Percentiles rank a stretch among this genome's conserved stretches.
These are phyloP conservation scores for Orthosia cruda DNA, from an alignment of 2,888 invertebrate species.

Conservation along the genomic window DNA sequence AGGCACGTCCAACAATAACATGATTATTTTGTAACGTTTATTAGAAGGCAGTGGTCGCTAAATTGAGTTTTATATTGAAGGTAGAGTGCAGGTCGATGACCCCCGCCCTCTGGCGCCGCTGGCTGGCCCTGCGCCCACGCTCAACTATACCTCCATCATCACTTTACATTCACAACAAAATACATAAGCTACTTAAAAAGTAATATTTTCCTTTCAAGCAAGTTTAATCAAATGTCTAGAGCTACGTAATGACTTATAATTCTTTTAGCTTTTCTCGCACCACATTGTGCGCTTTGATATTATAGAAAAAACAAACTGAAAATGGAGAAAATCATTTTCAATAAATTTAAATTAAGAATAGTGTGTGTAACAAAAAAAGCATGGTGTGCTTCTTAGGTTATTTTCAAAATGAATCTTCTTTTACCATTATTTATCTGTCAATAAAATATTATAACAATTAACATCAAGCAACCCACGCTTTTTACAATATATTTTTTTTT, in stretches of 20 bases:
- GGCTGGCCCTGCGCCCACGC: conserved; percentile 66
- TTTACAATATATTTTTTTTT: too few relatives aligned
- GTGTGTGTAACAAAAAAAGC: too few relatives aligned
- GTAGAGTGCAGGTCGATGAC: conserved; percentile 72
- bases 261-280: conserved; percentile 64
- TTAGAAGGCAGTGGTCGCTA: conserved; percentile 73
- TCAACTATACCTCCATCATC: conserved; percentile 53
- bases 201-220: conserved; percentile 16
- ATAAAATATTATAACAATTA: too few relatives aligned
- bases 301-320: conserved; percentile 35
- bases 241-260: conserved; percentile 33
- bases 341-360: too few relatives aligned
- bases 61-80: conserved; percentile 72
- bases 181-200: conserved; percentile 24
- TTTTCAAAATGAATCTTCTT: too few relatives aligned
- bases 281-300: conserved; percentile 67
- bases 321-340: too few relatives aligned
- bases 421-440: too few relatives aligned
- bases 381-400: too few relatives aligned
- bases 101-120: conserved; percentile 69
- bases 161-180: conserved; percentile 41
- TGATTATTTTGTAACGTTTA: conserved; percentile 77
- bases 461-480: too few relatives aligned
- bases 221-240: conserved; percentile 44
- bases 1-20: conserved; percentile 69